Base-by-base conservation (phyloP, 2,888 invertebrate species). In the Apamea anceps region DNA sequence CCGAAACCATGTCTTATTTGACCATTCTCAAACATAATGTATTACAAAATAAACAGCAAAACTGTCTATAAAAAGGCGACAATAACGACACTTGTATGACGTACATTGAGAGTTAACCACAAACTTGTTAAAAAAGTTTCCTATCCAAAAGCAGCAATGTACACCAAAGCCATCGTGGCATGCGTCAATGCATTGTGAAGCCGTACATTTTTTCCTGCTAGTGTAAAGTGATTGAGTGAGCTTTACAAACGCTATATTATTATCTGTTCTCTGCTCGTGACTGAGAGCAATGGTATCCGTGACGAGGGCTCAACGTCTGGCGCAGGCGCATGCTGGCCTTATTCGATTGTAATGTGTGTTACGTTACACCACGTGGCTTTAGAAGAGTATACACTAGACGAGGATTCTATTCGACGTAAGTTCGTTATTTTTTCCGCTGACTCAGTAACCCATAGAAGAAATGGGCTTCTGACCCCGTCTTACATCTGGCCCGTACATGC, bases 191-290 rank as follows among this genome's bases (percentile, higher is more conserved):
- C 67, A 60, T 74, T 67, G 51, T 67, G 42, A 13, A 42, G 60
- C 0, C 10, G 18, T 7, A 71, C 2, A 8, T 66, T 77, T 86
- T 72, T 86, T 83, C 25, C 48, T 48, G 66, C 18, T 57, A 32
- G 60, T 51, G 32, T 48, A 37, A 75, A 75, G 48, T 25, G 51
- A 83, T 72, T 72, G 67, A 65, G 72, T 86, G 60, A 84, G 79
- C 84, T 84, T 83, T 71, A 76, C 48, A 72, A 87, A 57, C 37
- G 60, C 68, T 21, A 3, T 72, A 62, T n/a, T 72, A 62, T n/a
- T 77, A 63, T 77, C 75, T 63, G 68, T 72, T 48, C 2, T 51
- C 66, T 25, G n/a, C 8, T 88, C 88, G 86, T 88, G 86, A 88
- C 82, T 54, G 15, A 32, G 32, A 62, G 54, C 10, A n/a, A 66